Conservation (phyloP, 1,140 invertebrate species). For the Caenorhabditis latens region DNA sequence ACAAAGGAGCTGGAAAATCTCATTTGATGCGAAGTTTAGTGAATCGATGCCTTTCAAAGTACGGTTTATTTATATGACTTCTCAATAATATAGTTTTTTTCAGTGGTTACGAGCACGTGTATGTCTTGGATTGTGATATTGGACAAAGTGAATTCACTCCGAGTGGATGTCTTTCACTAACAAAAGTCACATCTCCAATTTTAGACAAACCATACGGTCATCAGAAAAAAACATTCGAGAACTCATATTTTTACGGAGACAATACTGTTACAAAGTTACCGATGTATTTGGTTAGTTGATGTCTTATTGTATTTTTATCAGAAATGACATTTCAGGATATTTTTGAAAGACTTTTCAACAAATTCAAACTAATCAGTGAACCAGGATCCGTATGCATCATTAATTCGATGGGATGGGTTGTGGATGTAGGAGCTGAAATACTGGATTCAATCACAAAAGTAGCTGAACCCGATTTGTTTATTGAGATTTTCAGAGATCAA, state of each 20-base stretch:
- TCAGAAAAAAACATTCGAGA: constrained; percentile 44
- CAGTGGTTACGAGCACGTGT: constrained; percentile 10
- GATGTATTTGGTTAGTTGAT: constrained; percentile 37
- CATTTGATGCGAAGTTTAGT: constrained; percentile 43
- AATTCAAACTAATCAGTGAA: constrained; percentile 39
- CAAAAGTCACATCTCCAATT: constrained; percentile 34
- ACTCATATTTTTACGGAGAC: constrained; percentile 53
- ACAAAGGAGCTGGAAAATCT: constrained; percentile 52
- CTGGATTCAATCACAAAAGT: constrained; percentile 3
- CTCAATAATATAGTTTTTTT: background rate
- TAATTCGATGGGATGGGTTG: constrained; percentile 61
- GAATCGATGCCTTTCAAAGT: constrained; percentile 45
- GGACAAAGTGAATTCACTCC: constrained; percentile 61
- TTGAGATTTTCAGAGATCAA: constrained; percentile 37
- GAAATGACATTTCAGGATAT: constrained; percentile 37
- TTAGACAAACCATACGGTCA: constrained; percentile 51
- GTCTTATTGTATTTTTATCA: background rate
- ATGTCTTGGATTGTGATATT: constrained; percentile 55
- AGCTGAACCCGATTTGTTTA: background rate
- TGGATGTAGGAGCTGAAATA: background rate
- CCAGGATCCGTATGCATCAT: constrained; percentile 45
- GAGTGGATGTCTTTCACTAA: constrained; percentile 46
- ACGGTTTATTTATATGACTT: background rate
- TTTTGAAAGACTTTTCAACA: constrained; percentile 36
- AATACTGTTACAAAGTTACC: background rate